These are phyloP conservation scores for Scartelaos histophorus DNA, from an alignment of 2,113 vertebrate species.

Conservation along the genomic window DNA sequence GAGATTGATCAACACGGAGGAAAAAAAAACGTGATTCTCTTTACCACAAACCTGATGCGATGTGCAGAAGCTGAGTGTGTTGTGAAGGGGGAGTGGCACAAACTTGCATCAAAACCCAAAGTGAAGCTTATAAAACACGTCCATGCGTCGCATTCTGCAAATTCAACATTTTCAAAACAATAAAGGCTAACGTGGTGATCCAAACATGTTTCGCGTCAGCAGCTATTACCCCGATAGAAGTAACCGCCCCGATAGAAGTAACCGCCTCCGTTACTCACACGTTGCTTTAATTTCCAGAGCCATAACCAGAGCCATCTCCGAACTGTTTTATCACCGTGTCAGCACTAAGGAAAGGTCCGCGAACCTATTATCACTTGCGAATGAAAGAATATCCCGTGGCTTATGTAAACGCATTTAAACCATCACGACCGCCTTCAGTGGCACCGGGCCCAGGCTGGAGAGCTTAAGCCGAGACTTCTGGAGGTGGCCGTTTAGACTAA, in stretches of 20 bases:
- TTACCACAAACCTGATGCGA: too few species aligned
- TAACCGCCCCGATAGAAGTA: not conserved
- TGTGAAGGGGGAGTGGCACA: too few species aligned
- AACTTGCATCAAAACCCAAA: too few species aligned
- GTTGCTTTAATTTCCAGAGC: not conserved
- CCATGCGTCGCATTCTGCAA: too few species aligned
- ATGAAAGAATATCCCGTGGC: not conserved
- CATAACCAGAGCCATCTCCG: not conserved
- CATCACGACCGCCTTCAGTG: not conserved
- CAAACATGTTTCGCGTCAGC: too few species aligned
- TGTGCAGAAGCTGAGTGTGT: too few species aligned
- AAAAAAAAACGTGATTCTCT: too few species aligned
- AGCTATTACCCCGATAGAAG: too few species aligned
- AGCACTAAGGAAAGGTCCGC: not conserved
- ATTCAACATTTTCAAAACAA: too few species aligned
- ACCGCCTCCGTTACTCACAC: not conserved
- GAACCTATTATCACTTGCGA: constrained; percentile 8
- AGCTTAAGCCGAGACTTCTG: not conserved
- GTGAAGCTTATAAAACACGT: too few species aligned
- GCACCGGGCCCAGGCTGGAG: not conserved
- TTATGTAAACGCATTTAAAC: constrained; percentile 4
- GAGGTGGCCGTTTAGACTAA: not conserved
- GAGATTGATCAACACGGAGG: too few species aligned
- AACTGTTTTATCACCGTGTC: not conserved
- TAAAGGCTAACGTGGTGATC: too few species aligned